A percentile compares a stretch with the other conserved stretches of the same genome.
phyloP scores from a whole-genome alignment of 1,140 invertebrate genomes.

The Galleria mellonella region DNA sequence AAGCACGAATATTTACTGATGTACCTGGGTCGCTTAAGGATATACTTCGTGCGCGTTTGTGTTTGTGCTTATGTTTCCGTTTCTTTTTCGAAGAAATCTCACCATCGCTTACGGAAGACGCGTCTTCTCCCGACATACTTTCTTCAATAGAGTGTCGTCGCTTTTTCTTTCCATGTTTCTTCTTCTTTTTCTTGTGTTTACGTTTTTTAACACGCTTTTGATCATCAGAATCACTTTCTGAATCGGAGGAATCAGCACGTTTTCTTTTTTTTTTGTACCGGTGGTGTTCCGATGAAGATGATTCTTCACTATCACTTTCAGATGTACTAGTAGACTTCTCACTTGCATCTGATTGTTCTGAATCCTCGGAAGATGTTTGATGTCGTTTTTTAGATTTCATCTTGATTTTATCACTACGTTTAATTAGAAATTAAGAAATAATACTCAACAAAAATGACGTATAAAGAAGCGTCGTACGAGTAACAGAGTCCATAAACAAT shows the following conservation, averaged over 20 bases:
- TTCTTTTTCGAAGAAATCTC: conserved; percentile 57
- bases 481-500: too few relatives aligned
- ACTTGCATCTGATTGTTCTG: conserved; percentile 50
- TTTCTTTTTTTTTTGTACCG: conserved; percentile 67
- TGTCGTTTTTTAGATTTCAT: conserved; percentile 66
- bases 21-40: conserved; percentile 16
- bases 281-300: conserved; percentile 49
- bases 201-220: conserved; percentile 61
- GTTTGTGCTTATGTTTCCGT: conserved; percentile 64
- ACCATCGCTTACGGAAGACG: conserved; percentile 49
- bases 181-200: conserved; percentile 72
- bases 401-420: background rate
- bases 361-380: conserved; percentile 56
- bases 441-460: too few relatives aligned
- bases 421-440: too few relatives aligned
- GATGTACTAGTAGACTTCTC: conserved; percentile 53
- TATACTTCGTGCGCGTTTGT: conserved; percentile 40
- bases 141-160: conserved; percentile 40
- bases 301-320: conserved; percentile 58
- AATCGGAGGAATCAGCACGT: conserved; percentile 54
- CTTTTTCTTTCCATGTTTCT: conserved; percentile 67
- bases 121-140: conserved; percentile 35
- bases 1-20: background rate
- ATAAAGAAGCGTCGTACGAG: too few relatives aligned
- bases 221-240: conserved; percentile 54